Evolutionary conservation across 2,797 vertebrate genomes (phyloP), one percentile per base, ranked within the genome.

Genomic region (Sebastes itinus): DNA sequence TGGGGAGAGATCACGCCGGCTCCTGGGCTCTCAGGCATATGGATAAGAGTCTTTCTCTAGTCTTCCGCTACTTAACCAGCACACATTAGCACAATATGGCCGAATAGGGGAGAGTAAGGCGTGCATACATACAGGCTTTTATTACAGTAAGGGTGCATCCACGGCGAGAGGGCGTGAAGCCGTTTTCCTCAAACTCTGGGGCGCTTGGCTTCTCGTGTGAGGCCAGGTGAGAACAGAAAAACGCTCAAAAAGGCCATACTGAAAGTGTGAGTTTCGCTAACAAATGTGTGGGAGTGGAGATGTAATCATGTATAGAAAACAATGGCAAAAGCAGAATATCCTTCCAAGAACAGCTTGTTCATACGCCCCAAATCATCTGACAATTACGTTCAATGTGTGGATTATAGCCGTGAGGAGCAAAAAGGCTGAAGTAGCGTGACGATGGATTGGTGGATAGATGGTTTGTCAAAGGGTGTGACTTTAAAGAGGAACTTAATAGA

Each of bases 21-120:
- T 83, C 85, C 81, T 63, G 85, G 83, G 91, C 92, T 87, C 88
- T 84, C 82, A 77, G 90, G 81, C 93, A 93, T 93, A 93, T 94
- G 93, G 93, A 92, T 91, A 91, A 93, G 91, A 89, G 92, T 85
- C 87, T 89, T 81, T 87, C 85, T 75, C 89, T 87, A 83, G 88
- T 88, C 89, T 89, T 90, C 87, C 86, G 89, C 89, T 90, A 91
- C 91, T 90, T 90, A 91, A 91, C 90, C 92, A 69, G 82, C 85
- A 35, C 89, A 80, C 92, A 94, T 93, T 92, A 92, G 92, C 86
- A 75, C 86, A 90, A 90, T 92, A 92, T 86, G 93, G 90, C 88
- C 65, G 72, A 75, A 89, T 76, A 65, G 88, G 85, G 88, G 83
- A 74, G 84, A 75, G 85, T 62, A 68, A 84, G 78, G 78, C 59